Percentiles rank a stretch among this genome's conserved stretches.
phyloP scores from a whole-genome alignment of 2,888 invertebrate genomes.

The Lapara coniferarum region DNA sequence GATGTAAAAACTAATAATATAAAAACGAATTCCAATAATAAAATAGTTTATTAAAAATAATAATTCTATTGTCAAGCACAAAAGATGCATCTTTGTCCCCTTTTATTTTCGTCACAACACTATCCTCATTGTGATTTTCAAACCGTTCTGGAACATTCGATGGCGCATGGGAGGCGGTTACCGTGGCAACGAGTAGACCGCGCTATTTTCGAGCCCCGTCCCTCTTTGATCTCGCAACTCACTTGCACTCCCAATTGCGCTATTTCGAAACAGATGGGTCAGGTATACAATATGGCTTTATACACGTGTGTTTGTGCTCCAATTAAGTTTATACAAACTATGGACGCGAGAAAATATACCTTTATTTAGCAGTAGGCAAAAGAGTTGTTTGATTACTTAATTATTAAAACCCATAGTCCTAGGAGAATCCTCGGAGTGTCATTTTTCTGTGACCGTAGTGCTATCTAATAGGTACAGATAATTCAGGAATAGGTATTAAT shows the following conservation, averaged over 20 bases:
- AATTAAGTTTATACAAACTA: neutral
- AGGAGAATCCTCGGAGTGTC: too few species aligned
- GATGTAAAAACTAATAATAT: too few species aligned
- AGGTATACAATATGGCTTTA: conserved; percentile 11
- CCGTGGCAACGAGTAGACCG: conserved; percentile 56
- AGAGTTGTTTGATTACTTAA: too few species aligned
- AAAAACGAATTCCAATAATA: too few species aligned
- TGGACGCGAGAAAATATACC: too few species aligned
- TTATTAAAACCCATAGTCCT: too few species aligned
- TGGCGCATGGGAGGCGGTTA: conserved; percentile 56
- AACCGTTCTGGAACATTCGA: conserved; percentile 19
- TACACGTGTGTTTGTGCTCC: neutral
- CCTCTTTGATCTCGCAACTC: conserved; percentile 29
- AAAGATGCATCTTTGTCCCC: neutral
- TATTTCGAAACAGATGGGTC: conserved; percentile 42
- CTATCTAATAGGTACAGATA: too few species aligned
- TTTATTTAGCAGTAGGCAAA: too few species aligned
- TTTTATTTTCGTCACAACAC: conserved; percentile 1
- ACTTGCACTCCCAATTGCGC: conserved; percentile 36
- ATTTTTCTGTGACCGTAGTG: too few species aligned
- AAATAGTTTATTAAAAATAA: too few species aligned
- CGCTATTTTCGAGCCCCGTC: conserved; percentile 53
- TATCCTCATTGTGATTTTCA: conserved; percentile 21
- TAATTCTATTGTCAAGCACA: neutral
- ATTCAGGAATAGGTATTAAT: too few species aligned